phyloP scores from a whole-genome alignment of 2,888 invertebrate genomes.

The Crepidodera aurea region DNA sequence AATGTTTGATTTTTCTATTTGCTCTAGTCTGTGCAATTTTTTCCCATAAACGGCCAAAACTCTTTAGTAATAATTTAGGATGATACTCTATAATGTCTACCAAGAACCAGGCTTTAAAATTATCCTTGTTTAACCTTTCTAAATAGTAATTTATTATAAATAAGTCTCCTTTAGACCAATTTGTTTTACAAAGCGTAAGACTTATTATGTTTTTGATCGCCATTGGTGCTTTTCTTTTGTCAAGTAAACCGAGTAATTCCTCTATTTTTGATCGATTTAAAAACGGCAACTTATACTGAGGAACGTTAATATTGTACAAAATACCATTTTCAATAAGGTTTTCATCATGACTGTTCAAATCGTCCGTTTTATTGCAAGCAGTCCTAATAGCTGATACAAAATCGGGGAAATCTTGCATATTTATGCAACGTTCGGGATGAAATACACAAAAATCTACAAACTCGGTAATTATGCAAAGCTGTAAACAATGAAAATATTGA shows the following conservation, averaged over 20 bases:
- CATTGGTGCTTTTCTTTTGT: background rate
- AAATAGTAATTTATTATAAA: no score
- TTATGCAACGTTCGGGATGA: conserved; percentile 9
- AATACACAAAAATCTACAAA: background rate
- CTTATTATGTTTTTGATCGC: background rate
- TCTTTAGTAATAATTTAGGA: background rate
- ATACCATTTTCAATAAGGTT: background rate
- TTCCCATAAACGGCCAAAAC: background rate
- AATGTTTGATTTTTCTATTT: background rate
- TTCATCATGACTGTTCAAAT: background rate
- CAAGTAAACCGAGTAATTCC: background rate
- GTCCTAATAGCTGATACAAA: conserved; percentile 4
- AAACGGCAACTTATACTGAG: conserved; percentile 1
- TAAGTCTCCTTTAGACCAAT: no score
- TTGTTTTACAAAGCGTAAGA: background rate
- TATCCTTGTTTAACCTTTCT: no score
- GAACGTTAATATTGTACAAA: background rate
- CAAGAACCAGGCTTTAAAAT: background rate
- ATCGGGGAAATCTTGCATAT: conserved; percentile 16
- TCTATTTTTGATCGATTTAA: background rate
- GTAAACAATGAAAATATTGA: background rate
- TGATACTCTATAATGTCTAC: background rate
- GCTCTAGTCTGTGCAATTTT: background rate
- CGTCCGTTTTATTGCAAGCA: background rate
- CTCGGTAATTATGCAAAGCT: background rate